These are phyloP conservation scores for Berghia stephanieae DNA, from an alignment of 1,140 invertebrate species.

Conservation along the genomic window DNA sequence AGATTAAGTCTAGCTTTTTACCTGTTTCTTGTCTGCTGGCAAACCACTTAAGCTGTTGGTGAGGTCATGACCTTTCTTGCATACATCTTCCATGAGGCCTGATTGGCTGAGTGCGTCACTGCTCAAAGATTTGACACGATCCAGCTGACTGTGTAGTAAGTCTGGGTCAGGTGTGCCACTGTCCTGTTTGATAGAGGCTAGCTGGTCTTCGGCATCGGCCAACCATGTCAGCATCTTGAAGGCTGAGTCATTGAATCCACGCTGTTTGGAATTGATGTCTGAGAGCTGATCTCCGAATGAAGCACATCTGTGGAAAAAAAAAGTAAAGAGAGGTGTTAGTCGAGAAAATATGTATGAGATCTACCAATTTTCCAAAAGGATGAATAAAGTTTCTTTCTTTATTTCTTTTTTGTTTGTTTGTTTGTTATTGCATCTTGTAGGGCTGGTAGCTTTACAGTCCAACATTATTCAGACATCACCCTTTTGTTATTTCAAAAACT, in stretches of 20 bases:
- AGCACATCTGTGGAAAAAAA: slow-evolving; percentile 38
- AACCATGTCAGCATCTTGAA: slow-evolving; percentile 87
- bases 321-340: background rate
- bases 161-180: slow-evolving; percentile 85
- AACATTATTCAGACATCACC: too few species aligned
- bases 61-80: slow-evolving; percentile 53
- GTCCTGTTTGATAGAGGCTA: slow-evolving; percentile 80
- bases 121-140: slow-evolving; percentile 83
- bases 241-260: slow-evolving; percentile 84
- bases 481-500: too few species aligned
- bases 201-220: slow-evolving; percentile 81
- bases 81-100: slow-evolving; percentile 79
- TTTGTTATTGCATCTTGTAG: too few species aligned
- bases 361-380: too few species aligned
- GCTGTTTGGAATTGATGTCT: slow-evolving; percentile 81
- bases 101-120: slow-evolving; percentile 88
- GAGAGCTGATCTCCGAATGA: slow-evolving; percentile 82
- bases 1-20: too few species aligned
- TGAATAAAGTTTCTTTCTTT: too few species aligned
- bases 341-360: too few species aligned
- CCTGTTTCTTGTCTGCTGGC: slow-evolving; percentile 72
- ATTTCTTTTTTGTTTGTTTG: too few species aligned
- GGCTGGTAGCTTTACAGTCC: too few species aligned
- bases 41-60: slow-evolving; percentile 78
- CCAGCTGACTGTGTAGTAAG: slow-evolving; percentile 86